Evolutionary conservation across 2,888 invertebrate species (phyloP).

Genomic region (Acrocyrtus sp.): DNA sequence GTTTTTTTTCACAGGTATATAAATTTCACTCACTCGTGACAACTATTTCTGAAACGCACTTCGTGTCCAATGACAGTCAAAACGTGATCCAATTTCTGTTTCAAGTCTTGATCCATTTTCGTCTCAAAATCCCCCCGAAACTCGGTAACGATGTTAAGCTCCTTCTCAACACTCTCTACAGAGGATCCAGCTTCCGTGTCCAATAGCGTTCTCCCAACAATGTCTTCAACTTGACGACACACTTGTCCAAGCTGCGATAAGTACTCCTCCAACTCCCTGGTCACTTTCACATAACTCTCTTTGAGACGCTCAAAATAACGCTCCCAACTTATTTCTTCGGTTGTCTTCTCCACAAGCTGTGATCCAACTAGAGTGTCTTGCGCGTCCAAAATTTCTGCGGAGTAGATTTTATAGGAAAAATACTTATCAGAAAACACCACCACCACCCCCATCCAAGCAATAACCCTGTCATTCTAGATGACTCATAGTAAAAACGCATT

Average conservation of each 20-base stretch:
- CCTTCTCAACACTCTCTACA: slow-evolving; percentile 26
- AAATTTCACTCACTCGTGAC: background rate
- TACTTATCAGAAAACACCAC: too few relatives aligned
- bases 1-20: background rate
- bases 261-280: slow-evolving; percentile 41
- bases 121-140: slow-evolving; percentile 15
- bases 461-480: too few relatives aligned
- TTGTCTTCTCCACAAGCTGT: slow-evolving; percentile 27
- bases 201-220: background rate
- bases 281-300: slow-evolving; percentile 53
- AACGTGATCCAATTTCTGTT: slow-evolving; percentile 14
- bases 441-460: too few relatives aligned
- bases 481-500: too few relatives aligned
- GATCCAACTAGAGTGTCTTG: slow-evolving; percentile 21
- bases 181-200: background rate
- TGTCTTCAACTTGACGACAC: slow-evolving; percentile 31
- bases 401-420: slow-evolving; percentile 4
- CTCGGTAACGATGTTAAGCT: slow-evolving; percentile 13
- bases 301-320: slow-evolving; percentile 51
- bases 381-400: slow-evolving; percentile 46
- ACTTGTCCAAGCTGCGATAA: slow-evolving; percentile 1
- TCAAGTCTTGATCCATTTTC: slow-evolving; percentile 30
- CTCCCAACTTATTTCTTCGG: slow-evolving; percentile 46
- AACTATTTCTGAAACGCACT: slow-evolving; percentile 1
- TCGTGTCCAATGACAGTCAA: slow-evolving; percentile 25